Percentiles rank a stretch among this genome's conserved stretches.
phyloP scores from a whole-genome alignment of 92 coral and sea anemone genomes.

The Montipora capitata region DNA sequence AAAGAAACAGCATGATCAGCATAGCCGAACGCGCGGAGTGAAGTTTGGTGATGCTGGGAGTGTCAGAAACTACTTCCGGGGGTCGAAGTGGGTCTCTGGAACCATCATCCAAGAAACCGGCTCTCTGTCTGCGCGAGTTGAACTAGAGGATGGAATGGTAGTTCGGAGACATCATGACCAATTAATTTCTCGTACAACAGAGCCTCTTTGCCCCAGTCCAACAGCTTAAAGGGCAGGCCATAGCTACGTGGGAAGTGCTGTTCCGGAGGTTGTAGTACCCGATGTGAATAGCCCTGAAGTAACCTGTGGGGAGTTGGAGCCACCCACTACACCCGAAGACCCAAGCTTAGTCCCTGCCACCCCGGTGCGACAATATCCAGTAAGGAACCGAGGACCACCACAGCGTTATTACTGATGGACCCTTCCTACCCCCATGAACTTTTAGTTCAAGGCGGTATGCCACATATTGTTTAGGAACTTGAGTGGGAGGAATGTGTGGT shows the following conservation, averaged over 20 bases:
- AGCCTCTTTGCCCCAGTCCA: not conserved
- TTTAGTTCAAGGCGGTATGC: not conserved
- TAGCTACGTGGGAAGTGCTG: not conserved
- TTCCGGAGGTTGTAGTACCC: not conserved
- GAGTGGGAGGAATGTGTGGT: not conserved
- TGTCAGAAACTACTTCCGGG: not conserved
- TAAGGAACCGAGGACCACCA: not conserved
- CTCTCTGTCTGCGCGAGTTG: not conserved
- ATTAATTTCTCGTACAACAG: too few relatives aligned
- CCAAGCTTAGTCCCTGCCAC: constrained; percentile 6
- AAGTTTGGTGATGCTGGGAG: not conserved
- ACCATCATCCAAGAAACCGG: not conserved
- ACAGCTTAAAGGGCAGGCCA: not conserved
- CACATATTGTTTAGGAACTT: constrained; percentile 2
- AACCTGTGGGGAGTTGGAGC: not conserved
- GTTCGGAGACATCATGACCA: not conserved
- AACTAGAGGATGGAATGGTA: not conserved
- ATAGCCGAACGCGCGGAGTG: not conserved
- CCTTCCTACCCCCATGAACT: not conserved
- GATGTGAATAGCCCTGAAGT: not conserved
- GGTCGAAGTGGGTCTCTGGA: too few relatives aligned
- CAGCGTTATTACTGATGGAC: not conserved
- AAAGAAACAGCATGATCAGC: too few relatives aligned
- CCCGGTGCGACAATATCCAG: not conserved
- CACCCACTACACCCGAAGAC: not conserved